Base-by-base conservation (phyloP, 2,113 vertebrate genomes). In the Rostratula benghalensis region DNA sequence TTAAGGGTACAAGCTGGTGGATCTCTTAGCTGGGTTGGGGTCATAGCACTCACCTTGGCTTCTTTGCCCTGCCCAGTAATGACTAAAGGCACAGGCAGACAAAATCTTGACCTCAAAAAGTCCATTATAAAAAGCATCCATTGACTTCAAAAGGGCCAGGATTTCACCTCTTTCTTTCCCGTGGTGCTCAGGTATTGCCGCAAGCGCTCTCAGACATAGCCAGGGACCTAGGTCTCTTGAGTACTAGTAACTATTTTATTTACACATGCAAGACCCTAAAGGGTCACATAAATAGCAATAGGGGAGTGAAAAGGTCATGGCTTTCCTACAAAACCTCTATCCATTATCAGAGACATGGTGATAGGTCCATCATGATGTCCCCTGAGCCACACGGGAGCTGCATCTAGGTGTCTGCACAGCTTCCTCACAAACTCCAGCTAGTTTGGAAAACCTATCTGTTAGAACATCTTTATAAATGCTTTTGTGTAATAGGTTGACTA, bases 131-230 rank as follows among this genome's bases (percentile, higher is more conserved):
- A 82, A 86, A 56, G 33, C 17, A 65, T 61, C 81, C 53, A 63
- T 70, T 89, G 53, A 71, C 71, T 94, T 93, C 81, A 71, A 87
- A 89, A 76, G 59, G 59, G 17, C 19, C 59, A 46, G 48, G 22
- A 64, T 87, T 83, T 95, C 43, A 87, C 28, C 17, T 69, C 57
- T 76, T 59, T 76, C 67, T 87, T 60, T 90, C 50, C 68, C 0
- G 3, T 61, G 31, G 73, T 80, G 82, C 37, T 71, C 68, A 64
- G 43, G 68, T 89, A 73, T 59, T 76, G n/a, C 73, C 5, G 2
- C n/a, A 80, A 68, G 45, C 1, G 0, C 30, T 46, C 25, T 53
- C 35, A 87, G 53, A 59, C 21, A 15, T 51, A 77, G 33, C 31
- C 63, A 59, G 50, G 59, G 89, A 89, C 89, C n/a, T 18, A 45